Conservation (phyloP, 2,113 vertebrate genomes). For the Clarias batrachus region DNA sequence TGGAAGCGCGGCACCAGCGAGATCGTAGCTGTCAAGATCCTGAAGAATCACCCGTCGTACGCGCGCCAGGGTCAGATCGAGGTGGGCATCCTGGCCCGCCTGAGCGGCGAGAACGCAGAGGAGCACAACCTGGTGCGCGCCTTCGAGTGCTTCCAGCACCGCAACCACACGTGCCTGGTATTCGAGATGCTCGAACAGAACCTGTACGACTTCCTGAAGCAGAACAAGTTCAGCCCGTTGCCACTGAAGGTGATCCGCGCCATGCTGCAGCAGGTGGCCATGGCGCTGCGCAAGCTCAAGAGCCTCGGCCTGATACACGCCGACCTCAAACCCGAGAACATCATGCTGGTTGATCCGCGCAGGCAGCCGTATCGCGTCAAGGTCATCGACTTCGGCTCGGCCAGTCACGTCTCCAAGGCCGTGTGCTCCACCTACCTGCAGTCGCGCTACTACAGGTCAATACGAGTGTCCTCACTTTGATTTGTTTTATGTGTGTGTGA, state of each 20-base stretch:
- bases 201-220: slow-evolving; percentile 96
- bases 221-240: slow-evolving; percentile 97
- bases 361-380: slow-evolving; percentile 96
- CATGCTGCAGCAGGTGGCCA: slow-evolving; percentile 94
- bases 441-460: slow-evolving; percentile 96
- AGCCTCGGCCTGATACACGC: slow-evolving; percentile 97
- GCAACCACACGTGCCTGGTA: slow-evolving; percentile 92
- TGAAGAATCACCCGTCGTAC: slow-evolving; percentile 97
- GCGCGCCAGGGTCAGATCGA: slow-evolving; percentile 96
- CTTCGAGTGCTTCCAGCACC: slow-evolving; percentile 95
- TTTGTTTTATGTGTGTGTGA: background rate
- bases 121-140: slow-evolving; percentile 95
- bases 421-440: slow-evolving; percentile 97
- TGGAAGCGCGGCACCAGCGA: slow-evolving; percentile 94
- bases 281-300: slow-evolving; percentile 95
- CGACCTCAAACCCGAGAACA: slow-evolving; percentile 98
- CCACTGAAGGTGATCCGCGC: slow-evolving; percentile 95
- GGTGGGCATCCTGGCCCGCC: slow-evolving; percentile 90
- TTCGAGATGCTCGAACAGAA: slow-evolving; percentile 99
- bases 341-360: slow-evolving; percentile 98
- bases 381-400: slow-evolving; percentile 97
- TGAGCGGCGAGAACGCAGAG: slow-evolving; percentile 94
- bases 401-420: slow-evolving; percentile 96
- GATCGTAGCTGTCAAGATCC: slow-evolving; percentile 93
- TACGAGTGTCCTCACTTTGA: too few species aligned